Conservation (phyloP, 2,888 invertebrate genomes). For the Branchellion lobata region DNA sequence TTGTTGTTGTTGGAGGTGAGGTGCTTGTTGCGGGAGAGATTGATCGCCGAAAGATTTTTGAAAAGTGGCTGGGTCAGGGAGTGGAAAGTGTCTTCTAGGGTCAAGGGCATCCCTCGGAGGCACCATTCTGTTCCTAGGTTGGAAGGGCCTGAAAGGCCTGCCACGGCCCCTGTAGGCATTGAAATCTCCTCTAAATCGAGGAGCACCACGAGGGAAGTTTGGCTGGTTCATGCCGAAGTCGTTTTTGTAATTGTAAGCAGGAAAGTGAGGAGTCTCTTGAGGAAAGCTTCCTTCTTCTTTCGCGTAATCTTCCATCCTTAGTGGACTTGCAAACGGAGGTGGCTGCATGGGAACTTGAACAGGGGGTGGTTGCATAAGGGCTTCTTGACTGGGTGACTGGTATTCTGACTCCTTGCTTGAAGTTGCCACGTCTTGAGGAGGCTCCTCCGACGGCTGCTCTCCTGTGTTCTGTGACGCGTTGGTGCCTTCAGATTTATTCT, state of each 20-base stretch:
- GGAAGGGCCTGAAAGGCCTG: neutral
- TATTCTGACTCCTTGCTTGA: neutral
- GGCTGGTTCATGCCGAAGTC: neutral
- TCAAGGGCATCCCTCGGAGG: neutral
- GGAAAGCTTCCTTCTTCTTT: neutral
- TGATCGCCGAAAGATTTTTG: slow-evolving; percentile 22
- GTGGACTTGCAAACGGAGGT: neutral
- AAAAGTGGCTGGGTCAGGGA: slow-evolving; percentile 38
- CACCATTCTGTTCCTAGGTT: neutral
- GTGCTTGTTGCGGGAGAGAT: neutral
- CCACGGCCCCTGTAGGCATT: neutral
- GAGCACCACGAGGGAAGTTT: neutral
- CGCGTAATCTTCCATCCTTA: neutral
- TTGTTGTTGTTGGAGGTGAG: slow-evolving; percentile 17
- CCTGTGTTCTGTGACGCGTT: neutral
- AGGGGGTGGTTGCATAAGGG: neutral
- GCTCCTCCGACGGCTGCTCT: neutral
- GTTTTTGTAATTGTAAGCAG: neutral
- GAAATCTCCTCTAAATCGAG: neutral
- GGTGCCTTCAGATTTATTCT: neutral
- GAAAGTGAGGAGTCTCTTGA: neutral
- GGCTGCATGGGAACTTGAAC: neutral
- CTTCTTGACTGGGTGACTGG: neutral
- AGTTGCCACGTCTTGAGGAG: neutral
- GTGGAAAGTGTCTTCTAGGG: slow-evolving; percentile 10